Base-by-base conservation (phyloP, 2,113 vertebrate genomes). In the Pipa parva region DNA sequence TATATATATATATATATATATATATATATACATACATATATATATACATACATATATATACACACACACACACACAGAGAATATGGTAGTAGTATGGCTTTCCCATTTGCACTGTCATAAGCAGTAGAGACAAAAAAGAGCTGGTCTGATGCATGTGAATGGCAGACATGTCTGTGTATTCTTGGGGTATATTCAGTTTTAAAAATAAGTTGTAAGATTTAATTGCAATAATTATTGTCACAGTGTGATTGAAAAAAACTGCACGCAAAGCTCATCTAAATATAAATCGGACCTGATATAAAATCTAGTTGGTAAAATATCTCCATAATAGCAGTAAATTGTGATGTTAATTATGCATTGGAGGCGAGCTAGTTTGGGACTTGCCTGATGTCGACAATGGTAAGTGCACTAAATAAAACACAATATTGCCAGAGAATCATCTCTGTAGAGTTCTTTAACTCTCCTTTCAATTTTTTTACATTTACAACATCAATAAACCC, bases 401-500 rank as follows among this genome's bases (percentile, higher is more conserved):
- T 36, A 71, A 71, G 37, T 17, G 45, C 51, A 71, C 68, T 63
- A 27, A 63, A 63, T 55, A 48, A 63, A 71, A 48, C n/a, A 25
- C 27, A 63, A 63, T 56, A 63, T 63, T 63, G 50, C 59, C 33
- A 52, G 33, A 18, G 31, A 59, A 37, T n/a, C 31, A 27, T 33
- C 45, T 59, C 45, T 39, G 5, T 59, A 31, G 64, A 59, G 9
- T 24, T 67, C 55, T 31, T 22, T 21, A 48, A 48, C 55, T 59
- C 59, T 68, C 56, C 50, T 39, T 59, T 68, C 46, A 39, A 52
- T 68, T 59, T 68, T n/a, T 68, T 59, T 68, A 25, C 29, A 52
- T 68, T 68, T 68, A 68, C 65, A 52, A 33, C 65, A 24, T 68
- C 65, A 68, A 52, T 68, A 68, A 68, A 68, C 50, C 22, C 24